Evolutionary conservation across 2,888 invertebrate species (phyloP), one percentile per base, ranked within the genome.

Genomic region (Phyllotreta cruciferae): DNA sequence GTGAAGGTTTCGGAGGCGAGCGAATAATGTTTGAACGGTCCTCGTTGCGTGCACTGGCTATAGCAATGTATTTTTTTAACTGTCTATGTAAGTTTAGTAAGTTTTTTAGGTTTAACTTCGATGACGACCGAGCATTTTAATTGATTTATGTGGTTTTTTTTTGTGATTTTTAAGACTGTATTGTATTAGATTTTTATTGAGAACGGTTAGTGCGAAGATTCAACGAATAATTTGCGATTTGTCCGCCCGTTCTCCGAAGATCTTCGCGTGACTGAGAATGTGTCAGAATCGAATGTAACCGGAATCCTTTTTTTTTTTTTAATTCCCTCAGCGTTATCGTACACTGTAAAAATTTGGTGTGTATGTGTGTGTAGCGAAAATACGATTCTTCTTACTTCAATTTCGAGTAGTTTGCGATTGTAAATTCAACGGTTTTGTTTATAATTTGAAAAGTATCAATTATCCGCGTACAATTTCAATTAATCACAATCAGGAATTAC

Each of bases 41-140:
- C 37, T 57, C 60, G 60, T 63, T 56, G 52, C n/a, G n/a, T 64
- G 62, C 65, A 65, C 63, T 62, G 24, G 60, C 66, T 64, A 64
- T 64, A 61, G 62, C 65, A 63, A 65, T 60, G 56, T 63, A 64
- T 64, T 64, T 63, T 62, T 52, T 37, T 37, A 52, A 52, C 6
- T 36, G 10, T 34, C 24, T 47, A 24, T 10, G 24, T 24, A 24
- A 24, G 24, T 50, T 44, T 44, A 44, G 14, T 10, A 14, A 44
- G n/a, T 35, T n/a, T 50, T 50, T 50, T 50, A 50, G 37, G 50
- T n/a, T 36, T 50, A 50, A 36, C 37, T 50, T 50, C 13, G 10
- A 52, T 38, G 44, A 49, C 39, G 47, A 47, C 13, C 49, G 56
- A 49, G 56, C 56, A 57, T 57, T 57, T 57, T 57, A 56, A 45